A percentile compares a stretch with the other conserved stretches of the same genome.
These are phyloP conservation scores for Idris sp. DNA, from an alignment of 1,140 invertebrate genomes.

Conservation along the genomic window DNA sequence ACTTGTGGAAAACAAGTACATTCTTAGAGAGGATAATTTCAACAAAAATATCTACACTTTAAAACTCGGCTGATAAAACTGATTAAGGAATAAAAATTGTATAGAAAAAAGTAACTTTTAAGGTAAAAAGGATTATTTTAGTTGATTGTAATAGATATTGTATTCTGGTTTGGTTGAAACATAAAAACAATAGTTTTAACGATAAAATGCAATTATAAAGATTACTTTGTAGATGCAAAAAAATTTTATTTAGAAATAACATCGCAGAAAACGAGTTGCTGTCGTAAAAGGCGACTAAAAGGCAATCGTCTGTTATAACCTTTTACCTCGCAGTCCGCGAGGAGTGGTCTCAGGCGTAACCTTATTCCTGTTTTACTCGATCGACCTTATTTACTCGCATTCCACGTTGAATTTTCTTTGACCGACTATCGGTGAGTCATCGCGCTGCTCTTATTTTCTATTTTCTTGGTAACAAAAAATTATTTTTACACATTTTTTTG, in stretches of 20 bases:
- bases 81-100: too few relatives aligned
- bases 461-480: constrained; percentile 30
- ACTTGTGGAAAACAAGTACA: too few relatives aligned
- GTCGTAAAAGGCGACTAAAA: constrained; percentile 66
- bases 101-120: too few relatives aligned
- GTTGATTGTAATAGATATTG: too few relatives aligned
- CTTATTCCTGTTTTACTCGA: constrained; percentile 65
- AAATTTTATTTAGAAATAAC: constrained; percentile 61
- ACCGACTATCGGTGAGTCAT: constrained; percentile 56
- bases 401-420: constrained; percentile 61
- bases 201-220: constrained; percentile 53
- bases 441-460: constrained; percentile 40
- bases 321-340: constrained; percentile 62
- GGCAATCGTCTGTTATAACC: constrained; percentile 62
- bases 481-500: not conserved
- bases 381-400: constrained; percentile 64
- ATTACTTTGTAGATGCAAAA: constrained; percentile 35
- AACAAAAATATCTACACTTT: too few relatives aligned
- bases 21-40: too few relatives aligned
- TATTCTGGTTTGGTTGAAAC: too few relatives aligned
- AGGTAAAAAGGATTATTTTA: too few relatives aligned
- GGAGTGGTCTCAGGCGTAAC: constrained; percentile 65
- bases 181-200: constrained; percentile 55
- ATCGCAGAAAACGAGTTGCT: constrained; percentile 44
- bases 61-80: too few relatives aligned